Evolutionary conservation across 1,140 invertebrate genomes (phyloP), one percentile per base, ranked within the genome.

Genomic region (Ditylenchus dipsaci): DNA sequence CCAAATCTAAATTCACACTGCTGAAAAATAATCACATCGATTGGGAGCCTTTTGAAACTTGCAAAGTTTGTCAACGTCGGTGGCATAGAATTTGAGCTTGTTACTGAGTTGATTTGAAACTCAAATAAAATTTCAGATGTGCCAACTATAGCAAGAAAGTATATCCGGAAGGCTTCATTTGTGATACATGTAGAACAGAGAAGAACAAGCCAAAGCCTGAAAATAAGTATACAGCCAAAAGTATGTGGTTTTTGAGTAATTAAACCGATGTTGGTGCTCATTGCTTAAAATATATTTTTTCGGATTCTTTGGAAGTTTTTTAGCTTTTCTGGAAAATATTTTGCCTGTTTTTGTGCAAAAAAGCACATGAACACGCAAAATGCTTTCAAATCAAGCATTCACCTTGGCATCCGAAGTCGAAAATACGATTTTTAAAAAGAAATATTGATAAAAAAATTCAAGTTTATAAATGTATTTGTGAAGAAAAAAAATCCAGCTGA

Each of bases 1-100:
- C 92, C 81, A 98, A 98, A 84, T 91, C 93, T 82, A 90, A 95
- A 85, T 99, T 99, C 86, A 90, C 90, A 80, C 91, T 94, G 85
- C 90, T 94, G 90, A 99, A 98, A 85, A 99, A 99, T 84, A 94
- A 98, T 86, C 91, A 96, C 81, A 86, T 98, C 76, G 95, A 98
- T 84, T 87, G 91, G 83, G 96, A 99, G 84, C 93, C 92, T 67
- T 84, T 82, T 67, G 82, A 82, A 38, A 71, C 42, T 74, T 99
- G 96, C 85, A 88, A 88, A 78, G 93, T 70, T 29, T 82, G 79
- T 64, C 57, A 72, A 64, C 66, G 80, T 21, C 77, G 76, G 68
- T 82, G 77, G 77, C 96, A 99, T 87, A 91, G 95, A 85, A 38
- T 38, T 96, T 99, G 15, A 53, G n/a, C 15, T 53, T 3, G 8